These are phyloP conservation scores for Anthoscopus minutus DNA, from an alignment of 2,113 vertebrate species.

Conservation along the genomic window DNA sequence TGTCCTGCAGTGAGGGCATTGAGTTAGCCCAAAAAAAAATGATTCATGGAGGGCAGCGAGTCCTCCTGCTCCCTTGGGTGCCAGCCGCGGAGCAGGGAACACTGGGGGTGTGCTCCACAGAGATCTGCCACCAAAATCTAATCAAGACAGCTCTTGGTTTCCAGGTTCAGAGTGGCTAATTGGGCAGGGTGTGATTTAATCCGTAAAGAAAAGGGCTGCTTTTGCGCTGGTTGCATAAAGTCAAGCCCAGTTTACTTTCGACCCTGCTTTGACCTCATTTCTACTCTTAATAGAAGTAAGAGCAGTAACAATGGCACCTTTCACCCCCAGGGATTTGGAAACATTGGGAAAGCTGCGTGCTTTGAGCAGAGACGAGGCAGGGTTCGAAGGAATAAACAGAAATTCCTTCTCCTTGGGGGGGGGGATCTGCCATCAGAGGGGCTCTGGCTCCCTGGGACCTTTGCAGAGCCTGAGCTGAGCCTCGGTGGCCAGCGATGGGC, in stretches of 20 bases:
- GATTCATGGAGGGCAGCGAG: rapidly evolving
- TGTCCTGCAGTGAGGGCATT: neutral
- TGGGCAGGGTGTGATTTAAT: neutral
- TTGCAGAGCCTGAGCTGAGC: neutral
- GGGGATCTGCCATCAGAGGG: neutral
- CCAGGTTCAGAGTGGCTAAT: neutral
- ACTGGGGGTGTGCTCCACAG: rapidly evolving
- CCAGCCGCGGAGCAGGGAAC: rapidly evolving
- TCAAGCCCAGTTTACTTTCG: neutral
- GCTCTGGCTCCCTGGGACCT: neutral
- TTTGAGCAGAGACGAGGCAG: neutral
- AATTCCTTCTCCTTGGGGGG: neutral
- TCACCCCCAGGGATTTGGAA: neutral
- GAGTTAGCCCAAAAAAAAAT: neutral
- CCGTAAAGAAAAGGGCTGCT: neutral
- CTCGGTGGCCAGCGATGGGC: rapidly evolving
- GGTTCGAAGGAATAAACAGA: neutral
- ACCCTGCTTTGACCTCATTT: neutral
- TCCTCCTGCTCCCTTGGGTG: neutral
- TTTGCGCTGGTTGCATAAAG: neutral
- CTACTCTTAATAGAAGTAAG: neutral
- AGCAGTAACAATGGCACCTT: neutral
- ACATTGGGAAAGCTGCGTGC: neutral
- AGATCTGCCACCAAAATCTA: neutral
- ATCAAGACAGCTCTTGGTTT: neutral